Evolutionary conservation across 2,888 invertebrate species (phyloP).

Genomic region (Lypha dubia): DNA sequence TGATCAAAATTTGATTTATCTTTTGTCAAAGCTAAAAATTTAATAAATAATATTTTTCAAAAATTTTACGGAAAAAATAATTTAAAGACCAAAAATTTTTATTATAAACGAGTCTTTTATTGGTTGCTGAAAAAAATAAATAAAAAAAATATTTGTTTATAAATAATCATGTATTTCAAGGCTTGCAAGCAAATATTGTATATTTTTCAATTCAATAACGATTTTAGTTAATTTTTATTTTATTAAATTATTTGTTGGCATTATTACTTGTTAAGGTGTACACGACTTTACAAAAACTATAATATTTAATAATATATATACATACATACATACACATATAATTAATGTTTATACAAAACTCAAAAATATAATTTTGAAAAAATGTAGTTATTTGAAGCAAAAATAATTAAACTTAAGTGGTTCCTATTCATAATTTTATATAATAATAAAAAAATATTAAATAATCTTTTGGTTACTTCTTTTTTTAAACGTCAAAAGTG

Average conservation of each 20-base stretch:
- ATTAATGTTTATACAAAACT: neutral
- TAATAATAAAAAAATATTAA: too few relatives aligned
- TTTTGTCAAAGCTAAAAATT: too few relatives aligned
- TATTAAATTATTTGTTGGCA: neutral
- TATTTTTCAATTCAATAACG: neutral
- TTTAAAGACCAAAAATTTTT: neutral
- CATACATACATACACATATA: too few relatives aligned
- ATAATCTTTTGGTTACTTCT: too few relatives aligned
- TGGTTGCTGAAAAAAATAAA: neutral
- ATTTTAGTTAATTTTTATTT: neutral
- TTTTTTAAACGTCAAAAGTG: too few relatives aligned
- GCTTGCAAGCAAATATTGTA: neutral
- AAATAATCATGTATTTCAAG: neutral
- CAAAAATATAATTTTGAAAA: neutral
- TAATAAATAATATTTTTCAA: too few relatives aligned
- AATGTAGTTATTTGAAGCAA: neutral
- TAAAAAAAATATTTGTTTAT: too few relatives aligned
- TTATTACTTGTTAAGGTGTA: neutral
- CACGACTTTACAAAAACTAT: neutral
- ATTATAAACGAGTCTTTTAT: neutral
- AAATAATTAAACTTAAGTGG: neutral
- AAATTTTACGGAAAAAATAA: too few relatives aligned
- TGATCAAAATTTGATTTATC: neutral
- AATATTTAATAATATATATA: neutral
- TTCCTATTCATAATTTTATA: too few relatives aligned